phyloP scores from a whole-genome alignment of 2,113 vertebrate genomes.

The Lagopus muta region DNA sequence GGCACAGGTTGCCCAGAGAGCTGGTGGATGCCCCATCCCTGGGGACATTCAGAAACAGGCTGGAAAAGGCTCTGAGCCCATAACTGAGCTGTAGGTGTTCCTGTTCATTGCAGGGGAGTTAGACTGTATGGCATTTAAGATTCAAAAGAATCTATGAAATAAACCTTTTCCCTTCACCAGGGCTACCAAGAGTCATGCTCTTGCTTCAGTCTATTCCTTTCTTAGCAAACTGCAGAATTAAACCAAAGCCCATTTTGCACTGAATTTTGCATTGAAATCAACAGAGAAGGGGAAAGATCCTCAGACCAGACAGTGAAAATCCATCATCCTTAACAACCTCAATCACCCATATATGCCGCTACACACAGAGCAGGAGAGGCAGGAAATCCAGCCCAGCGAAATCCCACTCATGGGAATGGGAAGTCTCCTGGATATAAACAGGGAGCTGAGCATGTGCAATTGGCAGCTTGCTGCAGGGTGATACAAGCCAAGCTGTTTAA shows the following conservation, averaged over 20 bases:
- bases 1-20: background rate
- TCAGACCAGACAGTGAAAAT: background rate
- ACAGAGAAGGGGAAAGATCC: background rate
- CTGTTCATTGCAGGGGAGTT: too few relatives aligned
- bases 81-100: too few relatives aligned
- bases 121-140: too few relatives aligned
- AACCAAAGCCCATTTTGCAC: background rate
- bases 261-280: background rate
- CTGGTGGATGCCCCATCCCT: too few relatives aligned
- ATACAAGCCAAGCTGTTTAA: slow-evolving; percentile 18
- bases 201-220: background rate
- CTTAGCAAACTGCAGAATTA: background rate
- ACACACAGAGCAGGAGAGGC: background rate
- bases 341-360: background rate
- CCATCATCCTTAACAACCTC: background rate
- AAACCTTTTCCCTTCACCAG: background rate
- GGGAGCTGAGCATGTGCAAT: background rate
- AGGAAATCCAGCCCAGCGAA: background rate
- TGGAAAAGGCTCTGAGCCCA: too few relatives aligned
- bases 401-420: background rate
- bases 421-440: background rate
- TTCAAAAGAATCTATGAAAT: background rate
- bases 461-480: background rate
- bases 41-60: too few relatives aligned
- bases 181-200: background rate